Evolutionary conservation across 1,140 invertebrate species (phyloP).

Genomic region (Dolichoris vasculosae): DNA sequence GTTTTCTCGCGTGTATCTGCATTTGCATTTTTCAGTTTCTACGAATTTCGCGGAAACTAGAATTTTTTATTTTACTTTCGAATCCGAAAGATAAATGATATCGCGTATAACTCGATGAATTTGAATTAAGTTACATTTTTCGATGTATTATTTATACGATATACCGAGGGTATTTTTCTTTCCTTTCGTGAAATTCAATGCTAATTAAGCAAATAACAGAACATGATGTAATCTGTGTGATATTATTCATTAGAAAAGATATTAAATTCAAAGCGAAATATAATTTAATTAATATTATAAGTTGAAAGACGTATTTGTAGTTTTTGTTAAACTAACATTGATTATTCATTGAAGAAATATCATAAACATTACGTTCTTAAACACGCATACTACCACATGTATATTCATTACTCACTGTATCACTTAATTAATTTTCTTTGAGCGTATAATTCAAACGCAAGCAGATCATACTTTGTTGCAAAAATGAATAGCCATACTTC

Average conservation of each 20-base stretch:
- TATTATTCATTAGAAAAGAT: background rate
- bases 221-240: background rate
- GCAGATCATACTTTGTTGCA: background rate
- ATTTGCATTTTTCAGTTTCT: background rate
- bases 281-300: background rate
- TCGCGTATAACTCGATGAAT: background rate
- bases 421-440: slow-evolving; percentile 29
- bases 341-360: background rate
- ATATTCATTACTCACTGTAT: background rate
- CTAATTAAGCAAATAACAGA: background rate
- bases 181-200: background rate
- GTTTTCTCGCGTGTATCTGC: background rate
- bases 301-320: background rate
- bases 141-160: background rate
- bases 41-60: background rate
- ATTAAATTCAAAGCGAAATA: slow-evolving; percentile 14
- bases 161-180: background rate
- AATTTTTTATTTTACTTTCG: slow-evolving; percentile 3
- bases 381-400: background rate
- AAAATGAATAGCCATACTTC: slow-evolving; percentile 12
- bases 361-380: background rate
- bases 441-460: slow-evolving; percentile 9
- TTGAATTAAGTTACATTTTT: background rate
- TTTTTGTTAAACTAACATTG: background rate
- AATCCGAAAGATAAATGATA: background rate